Evolutionary conservation across 2,113 vertebrate genomes (phyloP).

Genomic region (Columba janthina): DNA sequence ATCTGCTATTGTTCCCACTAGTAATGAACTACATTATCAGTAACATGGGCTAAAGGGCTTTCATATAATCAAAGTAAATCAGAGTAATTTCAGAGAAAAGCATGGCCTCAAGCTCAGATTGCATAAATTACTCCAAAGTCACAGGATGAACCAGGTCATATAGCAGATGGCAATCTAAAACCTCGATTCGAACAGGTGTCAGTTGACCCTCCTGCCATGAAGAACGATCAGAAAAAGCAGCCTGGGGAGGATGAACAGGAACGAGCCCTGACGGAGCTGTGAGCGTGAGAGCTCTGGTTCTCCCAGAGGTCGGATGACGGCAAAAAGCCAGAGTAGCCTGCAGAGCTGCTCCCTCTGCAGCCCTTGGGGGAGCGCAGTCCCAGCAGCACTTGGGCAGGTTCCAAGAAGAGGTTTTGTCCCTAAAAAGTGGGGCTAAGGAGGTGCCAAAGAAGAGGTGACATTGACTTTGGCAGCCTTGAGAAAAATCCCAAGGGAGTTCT

Average conservation of each 20-base stretch:
- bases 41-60: neutral
- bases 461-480: neutral
- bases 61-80: neutral
- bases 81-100: neutral
- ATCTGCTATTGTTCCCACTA: neutral
- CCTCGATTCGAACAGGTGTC: constrained; percentile 34
- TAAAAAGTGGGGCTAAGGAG: neutral
- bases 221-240: neutral
- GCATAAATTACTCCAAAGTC: constrained; percentile 10
- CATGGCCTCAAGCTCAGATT: neutral
- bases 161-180: constrained; percentile 20
- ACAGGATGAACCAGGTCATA: constrained; percentile 22
- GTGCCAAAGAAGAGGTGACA: neutral
- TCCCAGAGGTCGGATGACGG: fast-evolving
- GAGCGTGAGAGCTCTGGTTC: neutral
- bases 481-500: neutral
- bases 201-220: neutral
- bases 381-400: neutral
- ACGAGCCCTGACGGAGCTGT: neutral
- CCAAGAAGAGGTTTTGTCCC: neutral
- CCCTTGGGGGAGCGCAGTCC: neutral
- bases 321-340: neutral
- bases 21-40: neutral
- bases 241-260: neutral
- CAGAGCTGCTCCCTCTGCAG: neutral